Conservation (phyloP, 2,888 invertebrate genomes). For the Orgyia antiqua region DNA sequence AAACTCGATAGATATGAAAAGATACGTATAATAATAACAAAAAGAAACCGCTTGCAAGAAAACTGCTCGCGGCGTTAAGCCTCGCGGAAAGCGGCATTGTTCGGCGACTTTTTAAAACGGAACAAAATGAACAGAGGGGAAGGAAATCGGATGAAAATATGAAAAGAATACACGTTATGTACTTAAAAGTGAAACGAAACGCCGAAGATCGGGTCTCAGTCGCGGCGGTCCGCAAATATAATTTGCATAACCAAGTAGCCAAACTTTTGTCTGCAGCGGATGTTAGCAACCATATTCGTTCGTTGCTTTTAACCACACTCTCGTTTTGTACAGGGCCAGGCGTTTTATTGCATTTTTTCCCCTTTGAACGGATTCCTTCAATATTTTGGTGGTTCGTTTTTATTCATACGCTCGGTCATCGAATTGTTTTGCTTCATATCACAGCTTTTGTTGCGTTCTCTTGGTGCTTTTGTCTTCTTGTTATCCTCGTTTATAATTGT, state of each 20-base stretch:
- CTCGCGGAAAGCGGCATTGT: conserved; percentile 72
- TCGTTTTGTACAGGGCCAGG: conserved; percentile 65
- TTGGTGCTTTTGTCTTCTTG: conserved; percentile 29
- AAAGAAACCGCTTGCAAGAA: conserved; percentile 68
- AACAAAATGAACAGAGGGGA: conserved; percentile 73
- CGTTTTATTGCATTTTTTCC: conserved; percentile 75
- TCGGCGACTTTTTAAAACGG: conserved; percentile 73
- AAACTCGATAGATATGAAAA: conserved; percentile 71
- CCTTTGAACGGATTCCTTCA: conserved; percentile 77
- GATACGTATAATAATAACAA: conserved; percentile 69
- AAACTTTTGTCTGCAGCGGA: conserved; percentile 75
- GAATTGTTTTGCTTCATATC: conserved; percentile 71
- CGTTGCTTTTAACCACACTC: conserved; percentile 75
- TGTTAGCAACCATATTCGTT: conserved; percentile 75
- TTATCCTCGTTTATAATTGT: not conserved
- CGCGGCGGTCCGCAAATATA: conserved; percentile 77
- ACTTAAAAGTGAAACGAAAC: conserved; percentile 74
- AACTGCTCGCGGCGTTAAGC: conserved; percentile 72
- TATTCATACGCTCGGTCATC: conserved; percentile 72
- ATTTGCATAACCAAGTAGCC: conserved; percentile 79
- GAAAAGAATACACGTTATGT: conserved; percentile 75
- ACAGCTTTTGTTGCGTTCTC: conserved; percentile 51
- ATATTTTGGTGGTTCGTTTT: conserved; percentile 75
- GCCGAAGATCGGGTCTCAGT: conserved; percentile 71
- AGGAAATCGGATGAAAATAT: conserved; percentile 78